Percentiles rank a stretch among this genome's conserved stretches.
phyloP scores from a whole-genome alignment of 2,113 vertebrate genomes.

The Piaya cayana region DNA sequence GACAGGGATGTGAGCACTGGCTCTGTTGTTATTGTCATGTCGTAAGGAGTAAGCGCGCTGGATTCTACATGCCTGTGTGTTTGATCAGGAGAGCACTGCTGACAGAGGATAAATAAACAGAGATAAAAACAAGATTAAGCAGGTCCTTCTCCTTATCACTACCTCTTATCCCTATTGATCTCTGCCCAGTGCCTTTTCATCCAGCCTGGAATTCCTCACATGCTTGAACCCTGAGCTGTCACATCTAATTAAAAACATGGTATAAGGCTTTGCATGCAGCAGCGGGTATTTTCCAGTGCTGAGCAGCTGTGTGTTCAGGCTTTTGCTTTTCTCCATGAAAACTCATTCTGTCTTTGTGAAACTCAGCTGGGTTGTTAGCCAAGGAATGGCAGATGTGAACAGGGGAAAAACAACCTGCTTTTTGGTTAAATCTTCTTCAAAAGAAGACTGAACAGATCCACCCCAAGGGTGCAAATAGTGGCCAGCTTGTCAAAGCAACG shows the following conservation, averaged over 20 bases:
- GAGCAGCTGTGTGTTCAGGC: neutral
- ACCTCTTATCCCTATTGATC: slow-evolving; percentile 65
- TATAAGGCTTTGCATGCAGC: neutral
- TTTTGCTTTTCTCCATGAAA: neutral
- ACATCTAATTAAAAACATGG: slow-evolving; percentile 56
- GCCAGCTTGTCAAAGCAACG: neutral
- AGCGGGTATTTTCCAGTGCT: neutral
- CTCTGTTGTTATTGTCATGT: slow-evolving; percentile 48
- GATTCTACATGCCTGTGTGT: slow-evolving; percentile 49
- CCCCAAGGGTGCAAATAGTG: neutral
- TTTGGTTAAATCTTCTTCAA: neutral
- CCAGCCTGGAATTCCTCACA: slow-evolving; percentile 55
- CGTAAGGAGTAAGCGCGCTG: neutral
- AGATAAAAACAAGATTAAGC: slow-evolving; percentile 70
- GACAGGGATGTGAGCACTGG: neutral
- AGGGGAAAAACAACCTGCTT: neutral
- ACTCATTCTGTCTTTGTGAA: neutral
- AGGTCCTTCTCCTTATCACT: slow-evolving; percentile 60
- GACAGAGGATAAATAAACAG: slow-evolving; percentile 71
- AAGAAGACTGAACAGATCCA: neutral
- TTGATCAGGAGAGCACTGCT: slow-evolving; percentile 55
- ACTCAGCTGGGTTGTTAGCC: neutral
- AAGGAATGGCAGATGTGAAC: neutral
- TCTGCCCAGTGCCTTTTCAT: slow-evolving; percentile 37
- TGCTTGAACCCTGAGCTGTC: slow-evolving; percentile 60